phyloP scores from a whole-genome alignment of 1,140 invertebrate genomes.

The Drosophila nebulosa region DNA sequence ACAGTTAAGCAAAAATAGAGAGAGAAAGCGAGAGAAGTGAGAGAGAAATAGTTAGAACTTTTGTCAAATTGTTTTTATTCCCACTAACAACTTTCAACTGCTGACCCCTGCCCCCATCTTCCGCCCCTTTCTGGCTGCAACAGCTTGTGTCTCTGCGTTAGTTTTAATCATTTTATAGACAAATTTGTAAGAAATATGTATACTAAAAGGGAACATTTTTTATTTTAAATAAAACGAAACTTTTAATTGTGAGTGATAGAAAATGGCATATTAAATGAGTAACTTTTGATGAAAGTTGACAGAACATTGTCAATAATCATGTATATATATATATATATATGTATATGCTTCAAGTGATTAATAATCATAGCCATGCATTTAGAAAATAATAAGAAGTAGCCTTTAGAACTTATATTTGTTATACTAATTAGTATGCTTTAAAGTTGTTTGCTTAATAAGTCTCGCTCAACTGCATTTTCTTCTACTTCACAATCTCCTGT shows the following conservation, averaged over 20 bases:
- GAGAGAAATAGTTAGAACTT: slow-evolving; percentile 34
- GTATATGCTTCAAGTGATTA: no score
- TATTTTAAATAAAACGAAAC: neutral
- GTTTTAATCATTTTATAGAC: slow-evolving; percentile 59
- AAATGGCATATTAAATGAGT: neutral
- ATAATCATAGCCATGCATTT: no score
- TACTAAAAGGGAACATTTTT: neutral
- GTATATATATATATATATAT: neutral
- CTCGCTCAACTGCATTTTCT: no score
- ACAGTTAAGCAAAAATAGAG: slow-evolving; percentile 33
- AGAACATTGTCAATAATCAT: no score
- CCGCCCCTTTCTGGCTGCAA: slow-evolving; percentile 29
- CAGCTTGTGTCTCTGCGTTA: slow-evolving; percentile 58
- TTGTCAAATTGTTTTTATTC: slow-evolving; percentile 63
- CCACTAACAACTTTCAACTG: neutral
- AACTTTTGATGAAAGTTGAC: neutral
- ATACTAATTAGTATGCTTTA: no score
- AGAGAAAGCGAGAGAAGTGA: no score
- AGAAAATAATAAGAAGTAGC: no score
- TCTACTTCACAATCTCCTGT: no score
- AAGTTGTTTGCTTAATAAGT: no score
- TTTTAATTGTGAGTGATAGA: neutral
- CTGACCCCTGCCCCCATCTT: neutral
- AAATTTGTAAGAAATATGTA: neutral
- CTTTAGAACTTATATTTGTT: no score